phyloP scores from a whole-genome alignment of 2,888 invertebrate genomes.

The Orthosia cruda region DNA sequence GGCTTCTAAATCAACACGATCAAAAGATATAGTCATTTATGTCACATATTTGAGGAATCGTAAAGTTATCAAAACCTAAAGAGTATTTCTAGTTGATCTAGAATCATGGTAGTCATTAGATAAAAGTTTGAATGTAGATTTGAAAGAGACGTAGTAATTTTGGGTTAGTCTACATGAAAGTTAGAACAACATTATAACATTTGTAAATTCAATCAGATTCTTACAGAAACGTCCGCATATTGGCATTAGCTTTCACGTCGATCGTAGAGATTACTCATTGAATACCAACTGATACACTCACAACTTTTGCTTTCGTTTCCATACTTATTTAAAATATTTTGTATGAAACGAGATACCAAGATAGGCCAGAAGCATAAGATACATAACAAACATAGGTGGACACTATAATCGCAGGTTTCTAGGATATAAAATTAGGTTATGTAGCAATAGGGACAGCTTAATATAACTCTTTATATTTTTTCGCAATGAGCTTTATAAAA shows the following conservation, averaged over 20 bases:
- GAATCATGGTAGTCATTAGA: too few relatives aligned
- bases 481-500: too few relatives aligned
- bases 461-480: too few relatives aligned
- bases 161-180: neutral
- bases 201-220: neutral
- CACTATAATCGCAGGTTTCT: neutral
- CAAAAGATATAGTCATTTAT: too few relatives aligned
- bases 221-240: neutral
- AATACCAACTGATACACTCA: conserved; percentile 9
- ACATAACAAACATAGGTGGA: neutral
- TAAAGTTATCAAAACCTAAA: too few relatives aligned
- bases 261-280: conserved; percentile 27
- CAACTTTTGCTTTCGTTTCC: conserved; percentile 39
- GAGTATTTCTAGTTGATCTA: too few relatives aligned
- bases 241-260: conserved; percentile 24
- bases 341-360: neutral
- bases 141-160: neutral
- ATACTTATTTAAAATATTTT: conserved; percentile 10
- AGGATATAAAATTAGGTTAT: too few relatives aligned
- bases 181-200: too few relatives aligned
- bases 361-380: neutral
- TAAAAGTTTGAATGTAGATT: too few relatives aligned
- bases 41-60: too few relatives aligned
- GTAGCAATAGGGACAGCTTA: neutral
- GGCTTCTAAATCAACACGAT: too few relatives aligned